Conservation (phyloP, 2,888 invertebrate genomes). For the Hemithea aestivaria region DNA sequence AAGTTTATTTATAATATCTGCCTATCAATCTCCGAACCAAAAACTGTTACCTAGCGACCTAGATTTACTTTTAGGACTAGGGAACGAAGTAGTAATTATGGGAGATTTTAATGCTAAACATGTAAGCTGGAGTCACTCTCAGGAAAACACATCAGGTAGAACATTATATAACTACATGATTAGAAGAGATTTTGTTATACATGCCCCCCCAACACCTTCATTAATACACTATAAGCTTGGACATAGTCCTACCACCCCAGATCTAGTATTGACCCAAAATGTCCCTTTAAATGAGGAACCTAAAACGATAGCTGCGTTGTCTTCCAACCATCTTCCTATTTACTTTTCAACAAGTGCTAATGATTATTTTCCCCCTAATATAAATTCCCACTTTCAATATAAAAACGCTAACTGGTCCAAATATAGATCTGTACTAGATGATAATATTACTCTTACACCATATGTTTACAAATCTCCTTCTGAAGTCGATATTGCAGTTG, state of each 20-base stretch:
- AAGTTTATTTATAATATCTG: conserved; percentile 3
- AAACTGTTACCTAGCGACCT: conserved; percentile 1
- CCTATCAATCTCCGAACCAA: conserved; percentile 10
- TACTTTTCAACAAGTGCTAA: neutral
- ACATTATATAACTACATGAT: conserved; percentile 5
- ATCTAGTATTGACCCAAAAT: neutral
- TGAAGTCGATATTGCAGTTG: neutral
- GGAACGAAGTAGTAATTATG: conserved; percentile 1
- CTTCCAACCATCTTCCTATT: conserved; percentile 3
- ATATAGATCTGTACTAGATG: neutral
- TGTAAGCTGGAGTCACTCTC: conserved; percentile 6
- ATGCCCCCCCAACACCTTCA: conserved; percentile 1
- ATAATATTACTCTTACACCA: neutral
- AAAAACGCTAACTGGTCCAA: neutral
- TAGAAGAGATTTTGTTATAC: conserved; percentile 2
- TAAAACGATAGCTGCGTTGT: neutral
- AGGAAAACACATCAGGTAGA: neutral
- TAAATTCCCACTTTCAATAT: neutral
- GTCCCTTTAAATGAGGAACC: neutral
- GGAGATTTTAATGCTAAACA: too few species aligned
- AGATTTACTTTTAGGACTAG: neutral
- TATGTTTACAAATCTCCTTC: neutral
- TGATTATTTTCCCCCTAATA: neutral
- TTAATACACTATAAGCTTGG: conserved; percentile 2
- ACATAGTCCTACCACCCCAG: conserved; percentile 1